Evolutionary conservation across 1,140 invertebrate species (phyloP).

Genomic region (Sipha flava): DNA sequence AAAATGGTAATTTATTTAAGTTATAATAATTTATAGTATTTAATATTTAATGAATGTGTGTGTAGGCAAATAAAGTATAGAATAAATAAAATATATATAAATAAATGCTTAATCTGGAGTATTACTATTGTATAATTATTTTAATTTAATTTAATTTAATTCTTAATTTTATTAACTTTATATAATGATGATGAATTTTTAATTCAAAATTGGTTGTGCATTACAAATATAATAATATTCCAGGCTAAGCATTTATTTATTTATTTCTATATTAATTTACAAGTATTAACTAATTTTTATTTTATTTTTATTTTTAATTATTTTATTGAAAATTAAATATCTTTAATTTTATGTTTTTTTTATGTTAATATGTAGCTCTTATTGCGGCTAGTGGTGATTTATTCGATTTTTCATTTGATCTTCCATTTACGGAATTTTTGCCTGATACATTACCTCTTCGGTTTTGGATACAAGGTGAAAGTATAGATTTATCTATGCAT

Average conservation of each 20-base stretch:
- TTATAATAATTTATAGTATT: not conserved
- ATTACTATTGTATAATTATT: too few relatives aligned
- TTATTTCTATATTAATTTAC: too few relatives aligned
- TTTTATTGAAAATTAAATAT: constrained; percentile 21
- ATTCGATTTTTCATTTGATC: constrained; percentile 82
- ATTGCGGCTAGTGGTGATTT: constrained; percentile 87
- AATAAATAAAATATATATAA: not conserved
- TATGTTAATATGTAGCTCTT: constrained; percentile 51
- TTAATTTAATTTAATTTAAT: too few relatives aligned
- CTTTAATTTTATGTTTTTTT: constrained; percentile 36
- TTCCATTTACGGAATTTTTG: constrained; percentile 87
- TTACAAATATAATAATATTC: too few relatives aligned
- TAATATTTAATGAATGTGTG: too few relatives aligned
- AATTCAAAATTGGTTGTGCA: too few relatives aligned
- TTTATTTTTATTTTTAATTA: too few relatives aligned
- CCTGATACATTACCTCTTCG: constrained; percentile 76
- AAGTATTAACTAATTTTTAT: too few relatives aligned
- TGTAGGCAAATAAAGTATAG: not conserved
- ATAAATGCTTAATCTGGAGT: too few relatives aligned
- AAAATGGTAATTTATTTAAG: constrained; percentile 58
- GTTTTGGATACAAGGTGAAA: constrained; percentile 91
- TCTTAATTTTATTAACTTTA: too few relatives aligned
- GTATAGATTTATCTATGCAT: constrained; percentile 78
- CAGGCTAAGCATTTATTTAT: too few relatives aligned
- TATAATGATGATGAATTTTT: too few relatives aligned